Evolutionary conservation across 2,888 invertebrate species (phyloP), one percentile per base, ranked within the genome.

Genomic region (Agrochola lota): DNA sequence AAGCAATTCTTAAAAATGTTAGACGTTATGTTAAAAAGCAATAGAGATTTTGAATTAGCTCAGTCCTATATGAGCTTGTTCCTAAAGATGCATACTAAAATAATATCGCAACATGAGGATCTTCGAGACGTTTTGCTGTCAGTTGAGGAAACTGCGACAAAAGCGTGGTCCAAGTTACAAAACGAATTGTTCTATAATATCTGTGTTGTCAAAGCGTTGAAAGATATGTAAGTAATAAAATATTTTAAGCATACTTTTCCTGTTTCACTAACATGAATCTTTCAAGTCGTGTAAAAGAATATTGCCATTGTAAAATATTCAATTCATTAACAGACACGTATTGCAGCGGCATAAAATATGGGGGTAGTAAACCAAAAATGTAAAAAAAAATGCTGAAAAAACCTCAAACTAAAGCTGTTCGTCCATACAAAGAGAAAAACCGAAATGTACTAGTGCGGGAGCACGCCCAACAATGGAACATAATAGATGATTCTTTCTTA

Each of bases 21-120:
- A 40, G 96, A 97, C 77, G 95, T 95, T 76, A 98, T 98, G 96
- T 96, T 99, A 59, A 96, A 97, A 86, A 98, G 97, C 4, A 98
- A 98, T 90, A 97, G 94, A 82, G 97, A 99, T 95, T 99, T 99
- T 94, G 99, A 99, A 96, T 95, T 99, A 75, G 98, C 98, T 0
- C 99, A 99, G 92, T 98, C 99, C 0, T 99, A 99, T 95, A 97
- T 99, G 80, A 98, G 98, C 67, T 97, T 99, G 66, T 99, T 99
- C 94, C 94, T 99, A 55, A 99, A 99, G 94, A 97, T 97, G 60
- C 98, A 99, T 91, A 98, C 98, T 0, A 96, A 97, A 80, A 91
- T 95, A 9, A 96, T 98, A 72, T 96, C 97, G 0, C 94, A 97
- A 71, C 96, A 96, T 60, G 94, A 97, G 59, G 95, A 96, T 62